Evolutionary conservation across 2,888 invertebrate species (phyloP), one percentile per base, ranked within the genome.

Genomic region (Synanthedon andrenaeformis): DNA sequence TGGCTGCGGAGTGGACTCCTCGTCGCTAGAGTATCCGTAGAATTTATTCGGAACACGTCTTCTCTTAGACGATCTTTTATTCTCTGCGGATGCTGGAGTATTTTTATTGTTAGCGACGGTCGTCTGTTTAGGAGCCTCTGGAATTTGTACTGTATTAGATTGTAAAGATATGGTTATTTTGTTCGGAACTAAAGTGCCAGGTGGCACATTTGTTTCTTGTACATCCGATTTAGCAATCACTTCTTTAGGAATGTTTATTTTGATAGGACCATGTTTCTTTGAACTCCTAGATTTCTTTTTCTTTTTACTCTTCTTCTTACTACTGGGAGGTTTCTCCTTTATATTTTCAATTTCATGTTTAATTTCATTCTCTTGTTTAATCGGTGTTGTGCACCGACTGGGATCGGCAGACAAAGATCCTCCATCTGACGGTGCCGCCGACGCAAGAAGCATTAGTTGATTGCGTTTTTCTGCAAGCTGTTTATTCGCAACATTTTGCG

Each of bases 11-110:
- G 56, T 52, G 54, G 77, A 88, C 58, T 95, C 95, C 65, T 95
- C 95, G 62, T 95, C 95, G 72, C 95, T 95, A 0, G 95, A 94
- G 72, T 95, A 95, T 0, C 95, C 96, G 70, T 95, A 96, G 73
- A 96, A 96, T 69, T 92, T 93, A 68, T 95, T 95, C 0, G 94
- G 95, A 35, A 95, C 92, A 48, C 95, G 82, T 64, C 94, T 89
- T 56, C 95, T 90, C 76, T 95, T 95, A 1, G 95, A 95, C 1
- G 92, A 91, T 42, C 95, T 88, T 68, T 92, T 93, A 14, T 79
- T 91, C 64, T 93, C 93, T 4, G 85, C 62, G 6, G 76, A 66
- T 17, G 74, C 71, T 17, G 72, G 60, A 17, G 70, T 66, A 50
- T 59, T 66, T 35, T 3, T 62, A 51, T 60, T 4, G 53, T 42